These are phyloP conservation scores for Podocnemis expansa DNA, from an alignment of 2,113 vertebrate species.

Conservation along the genomic window DNA sequence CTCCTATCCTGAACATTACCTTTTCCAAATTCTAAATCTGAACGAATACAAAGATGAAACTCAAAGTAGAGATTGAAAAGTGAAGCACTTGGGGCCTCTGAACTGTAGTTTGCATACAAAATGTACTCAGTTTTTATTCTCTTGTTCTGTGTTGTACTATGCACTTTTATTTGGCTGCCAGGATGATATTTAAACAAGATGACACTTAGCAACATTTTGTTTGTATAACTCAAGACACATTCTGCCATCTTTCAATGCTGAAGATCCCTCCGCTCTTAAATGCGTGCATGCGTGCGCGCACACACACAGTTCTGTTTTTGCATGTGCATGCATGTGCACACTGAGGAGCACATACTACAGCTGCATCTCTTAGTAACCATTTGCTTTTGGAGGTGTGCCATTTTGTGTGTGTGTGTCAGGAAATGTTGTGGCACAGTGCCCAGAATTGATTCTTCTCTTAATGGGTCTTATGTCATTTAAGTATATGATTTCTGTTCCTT, in stretches of 20 bases:
- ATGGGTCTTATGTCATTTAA: not conserved
- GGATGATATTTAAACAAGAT: slow-evolving; percentile 23
- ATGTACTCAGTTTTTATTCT: not conserved
- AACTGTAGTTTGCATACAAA: not conserved
- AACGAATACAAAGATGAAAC: not conserved
- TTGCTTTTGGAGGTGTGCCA: not conserved
- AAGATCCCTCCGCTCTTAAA: slow-evolving; percentile 34
- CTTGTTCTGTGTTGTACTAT: not conserved
- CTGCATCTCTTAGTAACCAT: not conserved
- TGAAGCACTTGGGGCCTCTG: not conserved
- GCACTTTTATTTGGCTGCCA: slow-evolving; percentile 5
- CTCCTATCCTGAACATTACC: not conserved
- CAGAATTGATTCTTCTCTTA: not conserved
- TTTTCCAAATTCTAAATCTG: not conserved
- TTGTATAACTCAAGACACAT: slow-evolving; percentile 41
- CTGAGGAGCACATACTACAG: rapidly evolving
- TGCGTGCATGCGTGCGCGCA: no score
- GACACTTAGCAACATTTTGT: slow-evolving; percentile 59
- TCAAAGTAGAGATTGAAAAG: no score
- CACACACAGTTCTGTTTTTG: rapidly evolving
- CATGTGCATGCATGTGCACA: rapidly evolving
- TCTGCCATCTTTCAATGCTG: slow-evolving; percentile 13
- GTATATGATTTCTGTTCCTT: not conserved
- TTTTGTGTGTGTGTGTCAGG: not conserved
- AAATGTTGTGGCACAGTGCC: not conserved